These are phyloP conservation scores for Paedocypris sp. DNA, from an alignment of 2,113 vertebrate genomes.

Conservation along the genomic window DNA sequence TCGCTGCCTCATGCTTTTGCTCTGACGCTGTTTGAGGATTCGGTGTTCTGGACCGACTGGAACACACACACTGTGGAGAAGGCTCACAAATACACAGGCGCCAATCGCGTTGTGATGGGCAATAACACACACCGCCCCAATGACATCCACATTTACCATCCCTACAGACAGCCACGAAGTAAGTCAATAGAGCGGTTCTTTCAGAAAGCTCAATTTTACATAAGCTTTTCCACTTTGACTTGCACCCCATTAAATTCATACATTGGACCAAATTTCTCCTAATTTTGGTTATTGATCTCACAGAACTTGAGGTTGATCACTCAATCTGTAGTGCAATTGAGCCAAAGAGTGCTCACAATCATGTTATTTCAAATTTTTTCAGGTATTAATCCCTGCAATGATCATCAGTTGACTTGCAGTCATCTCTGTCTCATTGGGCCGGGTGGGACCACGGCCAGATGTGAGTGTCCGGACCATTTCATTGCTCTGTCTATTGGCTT, in stretches of 20 bases:
- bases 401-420: slow-evolving; percentile 93
- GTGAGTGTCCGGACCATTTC: slow-evolving; percentile 92
- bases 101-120: slow-evolving; percentile 65
- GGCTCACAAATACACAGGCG: slow-evolving; percentile 88
- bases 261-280: too few species aligned
- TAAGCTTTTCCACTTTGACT: too few species aligned
- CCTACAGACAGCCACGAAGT: slow-evolving; percentile 88
- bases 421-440: slow-evolving; percentile 88
- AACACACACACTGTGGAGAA: slow-evolving; percentile 90
- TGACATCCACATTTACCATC: slow-evolving; percentile 92
- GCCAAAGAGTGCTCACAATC: too few species aligned
- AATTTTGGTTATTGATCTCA: too few species aligned
- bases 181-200: slow-evolving; percentile 38
- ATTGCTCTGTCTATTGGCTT: slow-evolving; percentile 59
- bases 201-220: too few species aligned
- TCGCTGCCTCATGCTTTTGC: slow-evolving; percentile 81
- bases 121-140: slow-evolving; percentile 92
- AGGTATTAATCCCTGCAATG: slow-evolving; percentile 54
- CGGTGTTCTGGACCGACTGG: slow-evolving; percentile 96
- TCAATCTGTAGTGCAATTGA: too few species aligned
- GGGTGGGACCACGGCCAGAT: slow-evolving; percentile 77
- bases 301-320: too few species aligned
- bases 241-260: slow-evolving; percentile 4
- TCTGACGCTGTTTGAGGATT: slow-evolving; percentile 88
- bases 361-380: too few species aligned